Percentiles rank a stretch among this genome's conserved stretches.
phyloP scores from a whole-genome alignment of 2,888 invertebrate species.

The Eupithecia dodoneata region DNA sequence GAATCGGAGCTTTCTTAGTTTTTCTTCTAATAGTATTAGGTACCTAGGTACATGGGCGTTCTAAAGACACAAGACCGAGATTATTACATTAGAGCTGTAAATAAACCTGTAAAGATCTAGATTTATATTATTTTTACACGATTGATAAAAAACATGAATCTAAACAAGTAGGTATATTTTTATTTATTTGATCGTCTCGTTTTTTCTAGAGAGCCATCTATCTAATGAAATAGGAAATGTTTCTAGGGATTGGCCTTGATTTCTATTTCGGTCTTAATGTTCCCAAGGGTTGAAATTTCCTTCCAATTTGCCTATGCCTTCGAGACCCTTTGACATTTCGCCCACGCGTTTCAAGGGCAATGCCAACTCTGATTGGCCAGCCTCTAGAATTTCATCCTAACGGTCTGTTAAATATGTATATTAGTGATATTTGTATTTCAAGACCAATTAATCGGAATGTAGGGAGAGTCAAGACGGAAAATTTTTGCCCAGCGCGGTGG shows the following conservation, averaged over 20 bases:
- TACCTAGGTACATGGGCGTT: background rate
- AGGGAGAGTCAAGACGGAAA: background rate
- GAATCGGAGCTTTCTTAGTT: conserved; percentile 4
- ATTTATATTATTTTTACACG: background rate
- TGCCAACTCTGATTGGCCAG: conserved; percentile 13
- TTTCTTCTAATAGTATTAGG: background rate
- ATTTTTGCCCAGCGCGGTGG: background rate
- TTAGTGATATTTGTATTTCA: background rate
- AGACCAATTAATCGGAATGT: background rate
- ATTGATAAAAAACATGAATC: background rate
- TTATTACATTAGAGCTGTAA: too few relatives aligned
- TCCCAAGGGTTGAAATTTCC: conserved; percentile 21
- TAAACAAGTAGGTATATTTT: background rate
- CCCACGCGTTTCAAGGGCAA: conserved; percentile 34
- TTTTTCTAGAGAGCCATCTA: conserved; percentile 4
- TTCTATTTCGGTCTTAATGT: conserved; percentile 23
- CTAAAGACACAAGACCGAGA: background rate
- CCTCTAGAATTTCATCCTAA: conserved; percentile 23
- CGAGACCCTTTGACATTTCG: conserved; percentile 42
- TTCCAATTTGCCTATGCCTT: conserved; percentile 30
- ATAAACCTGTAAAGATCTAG: background rate
- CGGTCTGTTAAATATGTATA: background rate
- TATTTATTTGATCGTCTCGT: background rate
- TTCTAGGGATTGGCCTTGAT: conserved; percentile 16
- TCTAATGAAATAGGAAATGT: conserved; percentile 12